Evolutionary conservation across 2,888 invertebrate genomes (phyloP), one percentile per base, ranked within the genome.

Genomic region (Mythimna albipuncta): DNA sequence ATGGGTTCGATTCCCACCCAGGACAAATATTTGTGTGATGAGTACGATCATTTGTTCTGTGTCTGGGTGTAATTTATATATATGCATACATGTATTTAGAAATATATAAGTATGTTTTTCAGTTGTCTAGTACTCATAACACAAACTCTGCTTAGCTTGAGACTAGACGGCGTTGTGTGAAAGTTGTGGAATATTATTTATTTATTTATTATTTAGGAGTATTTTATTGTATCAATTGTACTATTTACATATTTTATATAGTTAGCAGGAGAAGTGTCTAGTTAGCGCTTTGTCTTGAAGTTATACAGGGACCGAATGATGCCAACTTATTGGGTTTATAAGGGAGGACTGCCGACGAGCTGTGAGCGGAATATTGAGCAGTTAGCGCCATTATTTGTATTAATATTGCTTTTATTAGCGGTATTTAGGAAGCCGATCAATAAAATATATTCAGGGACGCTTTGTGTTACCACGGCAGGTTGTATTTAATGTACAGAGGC

Each of bases 331-430:
- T 75, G 54, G 69, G 54, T 70, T 64, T 69, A 67, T n/a, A 50
- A 38, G 67, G 67, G 72, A 67, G 57, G 58, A 58, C 66, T 57
- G 65, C 44, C 35, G 19, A 44, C 11, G 61, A 54, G 66, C 38
- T 62, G 75, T 70, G 79, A 64, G 26, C 9, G 62, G 79, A 79
- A 79, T 79, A 75, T 62, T 79, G 75, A 79, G 41, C 19, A 65
- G 79, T 10, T 2, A 0, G 38, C 55, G 44, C 57, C 62, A 68
- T 68, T 68, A 64, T 68, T 73, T 62, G 64, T 72, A 32, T 50
- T 67, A 65, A 71, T 71, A 54, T 57, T 69, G 38, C 32, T 52
- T 68, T 64, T 76, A 72, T 74, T 73, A 58, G 2, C n/a, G 66
- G 35, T 26, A 62, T 32, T 66, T 66, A 63, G 35, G 58, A 64